phyloP scores from a whole-genome alignment of 2,113 vertebrate species.

The Ameiurus melas region DNA sequence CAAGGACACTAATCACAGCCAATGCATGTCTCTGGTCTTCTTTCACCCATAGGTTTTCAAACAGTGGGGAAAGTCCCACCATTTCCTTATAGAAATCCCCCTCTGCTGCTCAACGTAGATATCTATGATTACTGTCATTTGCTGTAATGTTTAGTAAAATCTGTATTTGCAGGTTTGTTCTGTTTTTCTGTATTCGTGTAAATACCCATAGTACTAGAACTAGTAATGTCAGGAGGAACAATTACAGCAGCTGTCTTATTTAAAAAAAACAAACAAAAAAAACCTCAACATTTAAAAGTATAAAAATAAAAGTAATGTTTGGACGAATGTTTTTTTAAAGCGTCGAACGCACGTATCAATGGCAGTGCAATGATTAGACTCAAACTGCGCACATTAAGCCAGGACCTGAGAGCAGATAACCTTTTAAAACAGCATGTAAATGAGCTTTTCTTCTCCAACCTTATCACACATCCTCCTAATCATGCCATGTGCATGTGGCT shows the following conservation, averaged over 20 bases:
- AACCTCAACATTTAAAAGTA: background rate
- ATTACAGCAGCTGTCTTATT: conserved; percentile 41
- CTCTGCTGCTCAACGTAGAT: background rate
- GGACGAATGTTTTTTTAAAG: conserved; percentile 9
- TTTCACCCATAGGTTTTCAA: conserved; percentile 41
- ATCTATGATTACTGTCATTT: conserved; percentile 31
- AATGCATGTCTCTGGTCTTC: conserved; percentile 37
- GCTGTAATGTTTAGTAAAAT: conserved; percentile 21
- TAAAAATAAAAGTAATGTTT: conserved; percentile 11
- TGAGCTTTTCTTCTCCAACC: conserved; percentile 65
- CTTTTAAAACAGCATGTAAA: conserved; percentile 74
- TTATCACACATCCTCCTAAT: conserved; percentile 58
- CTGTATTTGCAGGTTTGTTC: conserved; percentile 6
- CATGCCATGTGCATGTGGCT: conserved; percentile 58
- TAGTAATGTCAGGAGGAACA: background rate
- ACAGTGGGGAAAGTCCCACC: conserved; percentile 47
- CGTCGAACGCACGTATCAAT: conserved; percentile 62
- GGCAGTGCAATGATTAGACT: conserved; percentile 67
- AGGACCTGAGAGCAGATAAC: conserved; percentile 68
- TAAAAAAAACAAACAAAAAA: background rate
- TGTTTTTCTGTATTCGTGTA: background rate
- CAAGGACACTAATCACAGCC: conserved; percentile 44
- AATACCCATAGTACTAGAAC: background rate
- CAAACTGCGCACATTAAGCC: conserved; percentile 65
- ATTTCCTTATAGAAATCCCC: conserved; percentile 51